Conservation (phyloP, 2,113 vertebrate species). For the Muntiacus reevesi region DNA sequence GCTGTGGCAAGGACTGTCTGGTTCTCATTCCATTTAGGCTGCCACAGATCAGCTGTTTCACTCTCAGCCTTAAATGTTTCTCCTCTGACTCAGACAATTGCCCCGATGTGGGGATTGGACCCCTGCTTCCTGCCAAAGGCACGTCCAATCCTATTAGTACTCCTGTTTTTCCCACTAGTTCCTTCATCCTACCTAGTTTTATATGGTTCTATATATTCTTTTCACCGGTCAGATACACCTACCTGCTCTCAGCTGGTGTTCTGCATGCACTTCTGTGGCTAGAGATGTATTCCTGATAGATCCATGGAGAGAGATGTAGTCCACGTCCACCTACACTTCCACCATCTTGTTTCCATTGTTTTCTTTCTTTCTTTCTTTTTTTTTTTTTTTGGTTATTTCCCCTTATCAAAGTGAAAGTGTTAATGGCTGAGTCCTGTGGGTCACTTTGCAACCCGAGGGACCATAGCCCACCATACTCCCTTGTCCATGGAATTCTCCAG, state of each 20-base stretch:
- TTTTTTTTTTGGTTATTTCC: background rate
- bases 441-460: background rate
- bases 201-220: background rate
- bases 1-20: background rate
- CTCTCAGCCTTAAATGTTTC: background rate
- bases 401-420: background rate
- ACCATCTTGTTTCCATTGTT: background rate
- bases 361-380: background rate
- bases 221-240: background rate
- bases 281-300: background rate
- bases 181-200: background rate
- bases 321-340: background rate
- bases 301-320: background rate
- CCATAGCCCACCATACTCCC: rapidly evolving
- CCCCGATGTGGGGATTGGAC: background rate
- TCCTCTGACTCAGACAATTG: background rate
- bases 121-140: background rate
- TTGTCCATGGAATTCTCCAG: background rate
- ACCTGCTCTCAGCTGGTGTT: background rate
- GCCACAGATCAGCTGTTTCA: background rate
- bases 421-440: background rate
- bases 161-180: background rate
- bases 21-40: background rate
- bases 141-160: background rate
- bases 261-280: background rate